Evolutionary conservation across 2,888 invertebrate genomes (phyloP).

Genomic region (Conus canariensis): DNA sequence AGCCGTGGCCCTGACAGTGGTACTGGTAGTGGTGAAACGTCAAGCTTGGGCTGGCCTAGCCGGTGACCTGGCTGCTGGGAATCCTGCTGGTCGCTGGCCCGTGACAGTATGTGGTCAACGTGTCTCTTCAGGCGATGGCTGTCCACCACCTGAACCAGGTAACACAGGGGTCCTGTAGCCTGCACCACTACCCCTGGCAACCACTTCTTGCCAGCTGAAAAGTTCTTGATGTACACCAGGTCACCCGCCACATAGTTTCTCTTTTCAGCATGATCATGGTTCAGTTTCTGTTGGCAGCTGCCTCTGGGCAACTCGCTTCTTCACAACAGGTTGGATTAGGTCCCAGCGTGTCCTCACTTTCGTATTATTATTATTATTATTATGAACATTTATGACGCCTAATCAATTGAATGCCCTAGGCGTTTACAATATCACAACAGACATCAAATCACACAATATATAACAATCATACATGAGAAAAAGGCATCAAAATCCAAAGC

Average conservation of each 20-base stretch:
- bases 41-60: background rate
- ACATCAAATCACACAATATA: no score
- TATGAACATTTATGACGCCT: no score
- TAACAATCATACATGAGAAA: no score
- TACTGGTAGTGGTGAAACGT: background rate
- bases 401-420: no score
- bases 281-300: constrained; percentile 6
- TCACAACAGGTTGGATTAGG: background rate
- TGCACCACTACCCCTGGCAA: constrained; percentile 1
- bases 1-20: background rate
- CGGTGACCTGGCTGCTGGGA: background rate
- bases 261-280: constrained; percentile 11
- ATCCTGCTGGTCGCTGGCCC: background rate
- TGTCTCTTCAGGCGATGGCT: background rate
- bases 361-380: no score
- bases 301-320: background rate
- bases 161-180: background rate
- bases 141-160: background rate
- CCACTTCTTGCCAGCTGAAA: background rate
- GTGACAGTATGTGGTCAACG: background rate
- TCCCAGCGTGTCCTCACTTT: background rate
- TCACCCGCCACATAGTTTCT: constrained; percentile 11
- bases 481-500: no score
- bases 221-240: constrained; percentile 5
- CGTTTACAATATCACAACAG: no score